Evolutionary conservation across 2,888 invertebrate species (phyloP).

Genomic region (Apodemia zela): DNA sequence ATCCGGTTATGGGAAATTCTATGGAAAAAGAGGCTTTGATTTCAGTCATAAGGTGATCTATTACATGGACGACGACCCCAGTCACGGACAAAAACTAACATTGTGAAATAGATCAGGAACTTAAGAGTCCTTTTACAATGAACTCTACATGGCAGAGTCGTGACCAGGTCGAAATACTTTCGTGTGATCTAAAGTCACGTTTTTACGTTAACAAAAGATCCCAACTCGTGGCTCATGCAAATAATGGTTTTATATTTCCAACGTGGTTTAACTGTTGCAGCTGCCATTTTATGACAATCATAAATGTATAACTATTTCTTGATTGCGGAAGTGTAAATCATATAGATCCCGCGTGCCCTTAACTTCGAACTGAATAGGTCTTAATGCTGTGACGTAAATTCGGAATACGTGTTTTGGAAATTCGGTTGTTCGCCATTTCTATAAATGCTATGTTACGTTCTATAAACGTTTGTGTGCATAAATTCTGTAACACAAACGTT

Average conservation of each 20-base stretch:
- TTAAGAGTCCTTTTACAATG: slow-evolving; percentile 20
- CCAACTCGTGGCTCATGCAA: slow-evolving; percentile 52
- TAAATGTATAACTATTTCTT: slow-evolving; percentile 11
- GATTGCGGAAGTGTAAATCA: slow-evolving; percentile 4
- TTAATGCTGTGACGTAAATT: not conserved
- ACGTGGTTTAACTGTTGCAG: slow-evolving; percentile 43
- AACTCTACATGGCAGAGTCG: slow-evolving; percentile 43
- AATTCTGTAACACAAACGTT: not conserved
- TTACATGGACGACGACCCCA: too few relatives aligned
- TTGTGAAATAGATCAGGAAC: not conserved
- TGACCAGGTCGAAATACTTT: slow-evolving; percentile 57
- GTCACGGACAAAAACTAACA: not conserved
- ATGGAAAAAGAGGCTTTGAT: too few relatives aligned
- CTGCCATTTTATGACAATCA: slow-evolving; percentile 39
- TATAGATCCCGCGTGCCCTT: not conserved
- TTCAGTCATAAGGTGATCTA: too few relatives aligned
- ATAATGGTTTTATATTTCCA: slow-evolving; percentile 54
- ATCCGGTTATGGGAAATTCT: too few relatives aligned
- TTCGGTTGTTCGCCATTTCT: not conserved
- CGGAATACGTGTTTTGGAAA: not conserved
- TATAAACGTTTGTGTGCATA: not conserved
- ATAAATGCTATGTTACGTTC: not conserved
- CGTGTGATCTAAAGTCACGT: slow-evolving; percentile 60
- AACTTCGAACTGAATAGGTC: not conserved
- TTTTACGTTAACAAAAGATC: slow-evolving; percentile 50